A percentile compares a stretch with the other conserved stretches of the same genome.
phyloP scores from a whole-genome alignment of 1,140 invertebrate species.

The Cherax quadricarinatus region DNA sequence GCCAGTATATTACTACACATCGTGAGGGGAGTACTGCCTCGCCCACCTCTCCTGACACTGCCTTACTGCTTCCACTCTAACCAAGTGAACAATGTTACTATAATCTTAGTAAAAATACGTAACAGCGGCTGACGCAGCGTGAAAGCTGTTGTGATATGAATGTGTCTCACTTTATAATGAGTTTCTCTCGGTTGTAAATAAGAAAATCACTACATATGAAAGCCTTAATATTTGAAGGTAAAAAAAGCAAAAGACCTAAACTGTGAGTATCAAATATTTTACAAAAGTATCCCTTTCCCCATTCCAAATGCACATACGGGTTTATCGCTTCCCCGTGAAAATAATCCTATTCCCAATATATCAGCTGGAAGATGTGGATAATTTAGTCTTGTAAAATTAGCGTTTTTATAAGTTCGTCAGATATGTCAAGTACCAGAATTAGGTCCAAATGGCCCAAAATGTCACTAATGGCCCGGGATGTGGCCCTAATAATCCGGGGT shows the following conservation, averaged over 20 bases:
- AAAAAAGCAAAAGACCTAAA: slow-evolving; percentile 8
- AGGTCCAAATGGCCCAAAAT: too few species aligned
- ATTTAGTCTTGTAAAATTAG: too few species aligned
- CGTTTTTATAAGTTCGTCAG: too few species aligned
- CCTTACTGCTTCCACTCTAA: background rate
- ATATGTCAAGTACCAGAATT: too few species aligned
- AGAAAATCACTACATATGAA: background rate
- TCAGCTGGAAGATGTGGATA: too few species aligned
- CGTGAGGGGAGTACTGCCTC: background rate
- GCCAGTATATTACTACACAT: background rate
- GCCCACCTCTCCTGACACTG: background rate
- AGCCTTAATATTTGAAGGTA: background rate
- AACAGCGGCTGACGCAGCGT: background rate
- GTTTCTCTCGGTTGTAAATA: background rate
- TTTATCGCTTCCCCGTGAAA: too few species aligned
- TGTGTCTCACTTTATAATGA: background rate
- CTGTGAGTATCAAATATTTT: background rate
- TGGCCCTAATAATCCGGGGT: too few species aligned
- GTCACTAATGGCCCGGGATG: too few species aligned
- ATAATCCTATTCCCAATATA: too few species aligned
- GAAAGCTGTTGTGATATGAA: background rate
- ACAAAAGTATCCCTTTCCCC: too few species aligned
- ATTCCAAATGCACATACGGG: too few species aligned
- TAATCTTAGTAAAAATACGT: background rate
- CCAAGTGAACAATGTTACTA: background rate